phyloP scores from a whole-genome alignment of 2,888 invertebrate species.

The Parochlus steinenii region DNA sequence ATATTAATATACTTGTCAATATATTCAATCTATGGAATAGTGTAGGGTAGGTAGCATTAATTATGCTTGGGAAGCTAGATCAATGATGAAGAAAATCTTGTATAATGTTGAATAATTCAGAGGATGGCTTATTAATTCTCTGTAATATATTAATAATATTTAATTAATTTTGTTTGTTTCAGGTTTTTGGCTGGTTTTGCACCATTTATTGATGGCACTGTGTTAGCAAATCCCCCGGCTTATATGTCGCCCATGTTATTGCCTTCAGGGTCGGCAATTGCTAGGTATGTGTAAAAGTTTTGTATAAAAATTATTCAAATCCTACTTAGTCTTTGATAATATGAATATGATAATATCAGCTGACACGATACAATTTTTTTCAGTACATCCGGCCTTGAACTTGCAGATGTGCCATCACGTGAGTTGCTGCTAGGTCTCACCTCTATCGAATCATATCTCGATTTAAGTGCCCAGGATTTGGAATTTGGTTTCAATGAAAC shows the following conservation, averaged over 20 bases:
- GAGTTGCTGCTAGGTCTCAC: conserved; percentile 76
- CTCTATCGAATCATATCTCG: conserved; percentile 64
- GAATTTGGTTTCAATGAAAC: conserved; percentile 87
- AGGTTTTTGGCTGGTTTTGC: conserved; percentile 78
- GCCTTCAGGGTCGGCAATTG: conserved; percentile 29
- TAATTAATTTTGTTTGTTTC: neutral
- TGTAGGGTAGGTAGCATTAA: no score
- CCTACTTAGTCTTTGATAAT: neutral
- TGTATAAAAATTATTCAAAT: conserved; percentile 15
- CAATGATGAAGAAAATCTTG: no score
- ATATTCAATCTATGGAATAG: no score
- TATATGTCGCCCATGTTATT: conserved; percentile 23
- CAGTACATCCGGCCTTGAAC: conserved; percentile 54
- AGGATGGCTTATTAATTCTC: no score
- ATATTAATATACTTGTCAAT: no score
- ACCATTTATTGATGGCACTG: conserved; percentile 87
- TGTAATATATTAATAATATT: no score
- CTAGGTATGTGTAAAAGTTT: conserved; percentile 29
- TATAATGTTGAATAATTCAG: no score
- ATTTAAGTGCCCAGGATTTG: conserved; percentile 66
- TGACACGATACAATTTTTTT: conserved; percentile 5
- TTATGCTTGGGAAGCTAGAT: no score
- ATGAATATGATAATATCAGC: neutral
- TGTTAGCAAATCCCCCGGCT: conserved; percentile 46
- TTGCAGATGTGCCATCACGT: conserved; percentile 64